A percentile compares a stretch with the other conserved stretches of the same genome.
Conservation (phyloP, 1,140 invertebrate species). For the Drosophila rufa region DNA sequence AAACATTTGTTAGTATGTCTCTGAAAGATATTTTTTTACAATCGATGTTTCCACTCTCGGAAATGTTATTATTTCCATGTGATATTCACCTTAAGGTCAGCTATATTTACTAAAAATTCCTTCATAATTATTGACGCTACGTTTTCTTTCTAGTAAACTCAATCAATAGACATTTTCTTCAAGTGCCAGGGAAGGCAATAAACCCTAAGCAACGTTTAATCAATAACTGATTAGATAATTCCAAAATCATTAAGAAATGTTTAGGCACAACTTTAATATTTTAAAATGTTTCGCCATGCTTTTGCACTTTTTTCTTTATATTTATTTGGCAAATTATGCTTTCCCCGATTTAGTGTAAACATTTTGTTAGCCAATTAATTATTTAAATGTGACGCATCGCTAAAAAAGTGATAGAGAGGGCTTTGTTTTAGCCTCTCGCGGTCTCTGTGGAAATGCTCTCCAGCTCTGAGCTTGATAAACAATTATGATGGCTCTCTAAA, state of each 20-base stretch:
- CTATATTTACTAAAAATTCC: neutral
- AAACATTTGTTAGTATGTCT: too few relatives aligned
- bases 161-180: neutral
- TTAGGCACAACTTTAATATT: neutral
- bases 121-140: neutral
- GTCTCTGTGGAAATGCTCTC: constrained; percentile 31
- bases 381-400: constrained; percentile 48
- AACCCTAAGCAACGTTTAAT: constrained; percentile 10
- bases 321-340: constrained; percentile 10
- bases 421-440: neutral
- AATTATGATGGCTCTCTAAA: constrained; percentile 65
- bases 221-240: constrained; percentile 1
- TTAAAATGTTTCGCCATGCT: neutral
- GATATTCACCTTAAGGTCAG: neutral
- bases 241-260: neutral
- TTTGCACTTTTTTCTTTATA: neutral
- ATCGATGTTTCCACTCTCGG: neutral
- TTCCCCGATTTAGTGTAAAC: constrained; percentile 43
- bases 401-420: constrained; percentile 23
- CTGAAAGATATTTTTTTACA: neutral
- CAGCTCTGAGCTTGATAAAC: constrained; percentile 55
- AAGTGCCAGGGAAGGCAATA: neutral
- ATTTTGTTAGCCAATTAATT: constrained; percentile 53
- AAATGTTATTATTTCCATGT: neutral
- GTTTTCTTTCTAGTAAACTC: neutral